Evolutionary conservation across 1,140 invertebrate genomes (phyloP), one percentile per base, ranked within the genome.

Genomic region (Aricia agestis): DNA sequence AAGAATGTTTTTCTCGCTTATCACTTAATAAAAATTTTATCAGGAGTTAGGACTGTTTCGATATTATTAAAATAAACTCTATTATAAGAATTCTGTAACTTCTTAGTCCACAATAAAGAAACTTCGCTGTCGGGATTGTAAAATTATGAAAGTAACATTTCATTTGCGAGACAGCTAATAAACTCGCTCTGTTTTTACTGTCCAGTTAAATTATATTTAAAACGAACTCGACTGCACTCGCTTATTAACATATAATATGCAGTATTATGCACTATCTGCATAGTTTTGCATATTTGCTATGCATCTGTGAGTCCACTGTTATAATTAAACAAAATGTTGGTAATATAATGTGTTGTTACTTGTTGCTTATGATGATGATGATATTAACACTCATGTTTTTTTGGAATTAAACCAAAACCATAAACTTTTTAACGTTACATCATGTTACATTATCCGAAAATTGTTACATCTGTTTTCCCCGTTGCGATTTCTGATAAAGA

Each of bases 111-210:
- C 11, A 52, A 13, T 11, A 52, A 52, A 52, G 45, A 52, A 52
- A 52, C 45, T 52, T 52, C 45, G 10, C 45, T 52, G 45, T 52
- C 45, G 1, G 45, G 45, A 52, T 52, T 11, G 10, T 13, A 13
- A 52, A 52, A 52, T 52, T 52, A 52, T 52, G 45, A 13, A 52
- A 52, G 45, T 52, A 52, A 52, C 45, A 52, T 52, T 52, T 52
- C 13, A 52, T 52, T 52, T 52, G 45, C 45, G 45, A 52, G 45
- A 52, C 45, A 52, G 45, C 13, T 52, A 52, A 52, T 52, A 52
- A 52, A 52, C 45, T 52, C 45, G 13, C 45, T 52, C 9, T 52
- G 45, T 52, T 11, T 13, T 52, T 52, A 13, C 13, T 13, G 45
- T 52, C 10, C 45, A 52, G 7, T 52, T 13, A 13, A 52, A 52